phyloP scores from a whole-genome alignment of 1,140 invertebrate genomes.

The Macrobrachium nipponense region DNA sequence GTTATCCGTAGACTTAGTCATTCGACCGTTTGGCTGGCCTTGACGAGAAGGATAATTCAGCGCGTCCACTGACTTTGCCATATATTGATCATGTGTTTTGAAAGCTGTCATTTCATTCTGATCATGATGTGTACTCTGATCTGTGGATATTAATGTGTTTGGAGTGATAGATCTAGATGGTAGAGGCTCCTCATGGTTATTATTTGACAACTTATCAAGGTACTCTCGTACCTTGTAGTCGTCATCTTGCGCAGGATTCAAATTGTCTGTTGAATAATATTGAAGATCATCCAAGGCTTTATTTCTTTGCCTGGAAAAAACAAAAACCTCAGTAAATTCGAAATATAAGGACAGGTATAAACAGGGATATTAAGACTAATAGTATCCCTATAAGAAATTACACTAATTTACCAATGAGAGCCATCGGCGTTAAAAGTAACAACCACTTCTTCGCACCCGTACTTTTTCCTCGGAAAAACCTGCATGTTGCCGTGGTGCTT shows the following conservation, averaged over 20 bases:
- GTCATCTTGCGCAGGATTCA: slow-evolving; percentile 40
- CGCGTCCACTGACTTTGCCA: slow-evolving; percentile 49
- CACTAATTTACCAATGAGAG: too few relatives aligned
- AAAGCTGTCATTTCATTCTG: neutral
- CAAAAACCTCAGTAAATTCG: neutral
- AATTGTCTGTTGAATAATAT: slow-evolving; percentile 60
- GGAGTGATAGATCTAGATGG: slow-evolving; percentile 46
- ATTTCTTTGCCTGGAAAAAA: slow-evolving; percentile 60
- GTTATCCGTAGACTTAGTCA: slow-evolving; percentile 30
- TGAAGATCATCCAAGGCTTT: slow-evolving; percentile 63
- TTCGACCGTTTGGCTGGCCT: too few relatives aligned
- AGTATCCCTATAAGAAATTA: too few relatives aligned
- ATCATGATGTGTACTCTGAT: neutral
- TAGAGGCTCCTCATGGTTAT: slow-evolving; percentile 47
- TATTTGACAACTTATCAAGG: slow-evolving; percentile 53
- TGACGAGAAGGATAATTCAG: slow-evolving; percentile 21
- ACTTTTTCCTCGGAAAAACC: too few relatives aligned
- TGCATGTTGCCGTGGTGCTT: neutral
- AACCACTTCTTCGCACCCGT: too few relatives aligned
- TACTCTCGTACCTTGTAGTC: slow-evolving; percentile 62
- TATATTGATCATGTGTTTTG: slow-evolving; percentile 2
- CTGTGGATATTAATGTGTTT: slow-evolving; percentile 34
- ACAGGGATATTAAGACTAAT: too few relatives aligned
- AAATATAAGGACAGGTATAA: neutral
- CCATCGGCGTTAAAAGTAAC: too few relatives aligned